A percentile compares a stretch with the other conserved stretches of the same genome.
Conservation (phyloP, 1,140 invertebrate genomes). For the Heterodera schachtii region DNA sequence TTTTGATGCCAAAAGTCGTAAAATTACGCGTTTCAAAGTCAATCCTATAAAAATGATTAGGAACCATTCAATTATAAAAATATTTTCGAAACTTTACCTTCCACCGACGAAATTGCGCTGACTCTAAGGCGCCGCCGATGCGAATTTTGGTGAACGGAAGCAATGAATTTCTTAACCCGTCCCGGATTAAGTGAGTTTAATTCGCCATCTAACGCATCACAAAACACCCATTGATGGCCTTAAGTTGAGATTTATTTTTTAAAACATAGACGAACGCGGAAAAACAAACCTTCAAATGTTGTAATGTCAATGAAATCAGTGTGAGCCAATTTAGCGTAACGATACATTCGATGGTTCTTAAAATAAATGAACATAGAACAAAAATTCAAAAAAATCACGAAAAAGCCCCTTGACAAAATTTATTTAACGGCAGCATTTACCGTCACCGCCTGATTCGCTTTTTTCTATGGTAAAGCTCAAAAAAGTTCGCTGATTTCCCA, state of each 20-base stretch:
- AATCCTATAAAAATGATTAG: background rate
- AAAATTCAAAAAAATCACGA: too few species aligned
- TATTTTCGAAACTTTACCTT: background rate
- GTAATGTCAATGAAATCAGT: conserved; percentile 4
- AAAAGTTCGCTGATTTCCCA: too few species aligned
- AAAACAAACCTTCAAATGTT: background rate
- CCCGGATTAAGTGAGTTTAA: background rate
- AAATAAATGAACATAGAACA: background rate
- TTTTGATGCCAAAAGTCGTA: background rate
- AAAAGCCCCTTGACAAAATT: too few species aligned
- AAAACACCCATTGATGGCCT: conserved; percentile 12
- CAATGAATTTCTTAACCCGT: background rate
- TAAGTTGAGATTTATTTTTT: background rate
- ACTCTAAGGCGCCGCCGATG: background rate
- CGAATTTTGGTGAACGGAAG: background rate
- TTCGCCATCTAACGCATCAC: conserved; percentile 3
- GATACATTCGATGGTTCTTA: background rate
- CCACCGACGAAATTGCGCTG: background rate
- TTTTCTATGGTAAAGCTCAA: too few species aligned
- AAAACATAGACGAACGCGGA: background rate
- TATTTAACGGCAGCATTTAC: too few species aligned
- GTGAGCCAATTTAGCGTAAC: background rate
- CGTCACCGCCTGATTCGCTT: too few species aligned
- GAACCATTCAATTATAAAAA: background rate
- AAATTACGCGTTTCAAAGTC: background rate